Evolutionary conservation across 2,797 vertebrate species (phyloP).

Genomic region (Parauchenoglanis ngamensis): DNA sequence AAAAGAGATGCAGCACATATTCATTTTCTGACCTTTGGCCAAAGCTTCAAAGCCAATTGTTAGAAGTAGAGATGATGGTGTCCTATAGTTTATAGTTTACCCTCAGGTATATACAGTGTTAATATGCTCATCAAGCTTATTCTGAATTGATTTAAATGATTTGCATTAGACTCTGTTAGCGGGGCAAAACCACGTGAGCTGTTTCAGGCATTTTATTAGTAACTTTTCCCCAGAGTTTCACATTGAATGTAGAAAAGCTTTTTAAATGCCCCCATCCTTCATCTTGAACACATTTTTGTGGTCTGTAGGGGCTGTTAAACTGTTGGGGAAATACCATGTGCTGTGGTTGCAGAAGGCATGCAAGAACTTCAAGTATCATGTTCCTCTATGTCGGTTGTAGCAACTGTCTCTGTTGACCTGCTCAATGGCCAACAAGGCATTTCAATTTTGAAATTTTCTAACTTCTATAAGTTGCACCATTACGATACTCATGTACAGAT

Average conservation of each 20-base stretch:
- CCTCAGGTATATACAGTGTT: not conserved
- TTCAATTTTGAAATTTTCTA: not conserved
- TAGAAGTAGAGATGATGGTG: not conserved
- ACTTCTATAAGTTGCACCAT: not conserved
- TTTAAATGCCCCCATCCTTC: constrained; percentile 16
- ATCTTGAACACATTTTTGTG: constrained; percentile 49
- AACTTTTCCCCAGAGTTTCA: constrained; percentile 41
- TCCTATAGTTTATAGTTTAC: not conserved
- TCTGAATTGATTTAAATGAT: constrained; percentile 27
- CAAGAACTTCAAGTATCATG: constrained; percentile 64
- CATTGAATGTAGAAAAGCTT: constrained; percentile 28
- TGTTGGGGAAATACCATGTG: constrained; percentile 66
- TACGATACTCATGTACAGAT: not conserved
- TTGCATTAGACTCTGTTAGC: constrained; percentile 24
- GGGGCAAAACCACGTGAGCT: constrained; percentile 7
- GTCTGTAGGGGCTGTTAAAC: constrained; percentile 75
- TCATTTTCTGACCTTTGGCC: not conserved
- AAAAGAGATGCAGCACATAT: not conserved
- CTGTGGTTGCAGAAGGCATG: constrained; percentile 70
- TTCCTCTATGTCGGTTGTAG: constrained; percentile 76
- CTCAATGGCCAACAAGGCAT: not conserved
- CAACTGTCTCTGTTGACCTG: constrained; percentile 48
- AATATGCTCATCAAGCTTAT: not conserved
- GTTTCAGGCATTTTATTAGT: constrained; percentile 22
- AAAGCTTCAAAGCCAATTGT: not conserved